Evolutionary conservation across 1,140 invertebrate species (phyloP).

Genomic region (Lordiphosa stackelbergi): DNA sequence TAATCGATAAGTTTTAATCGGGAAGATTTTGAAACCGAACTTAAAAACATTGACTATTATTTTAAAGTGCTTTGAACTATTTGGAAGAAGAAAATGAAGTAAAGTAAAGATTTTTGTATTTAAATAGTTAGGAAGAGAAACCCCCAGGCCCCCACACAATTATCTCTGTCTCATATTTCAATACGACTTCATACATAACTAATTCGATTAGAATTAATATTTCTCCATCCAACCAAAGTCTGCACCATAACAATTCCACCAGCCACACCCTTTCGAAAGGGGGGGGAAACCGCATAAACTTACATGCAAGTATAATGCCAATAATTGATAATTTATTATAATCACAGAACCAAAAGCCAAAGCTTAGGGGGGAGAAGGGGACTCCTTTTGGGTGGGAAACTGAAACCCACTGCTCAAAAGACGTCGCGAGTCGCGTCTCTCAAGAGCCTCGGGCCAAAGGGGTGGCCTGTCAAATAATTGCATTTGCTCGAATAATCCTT

Average conservation of each 20-base stretch:
- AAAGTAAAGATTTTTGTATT: too few species aligned
- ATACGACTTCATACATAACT: conserved; percentile 43
- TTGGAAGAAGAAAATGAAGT: too few species aligned
- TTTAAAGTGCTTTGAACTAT: too few species aligned
- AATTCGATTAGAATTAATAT: conserved; percentile 53
- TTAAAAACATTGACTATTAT: too few species aligned
- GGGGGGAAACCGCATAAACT: not conserved
- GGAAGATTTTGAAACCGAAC: too few species aligned
- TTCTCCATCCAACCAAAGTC: not conserved
- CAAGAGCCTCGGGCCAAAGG: conserved; percentile 16
- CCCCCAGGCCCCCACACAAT: conserved; percentile 23
- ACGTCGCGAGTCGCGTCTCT: conserved; percentile 3
- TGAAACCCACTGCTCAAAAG: conserved; percentile 19
- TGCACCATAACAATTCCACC: conserved; percentile 30
- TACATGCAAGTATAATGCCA: conserved; percentile 55
- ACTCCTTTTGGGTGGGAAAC: not conserved
- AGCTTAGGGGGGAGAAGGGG: conserved; percentile 8
- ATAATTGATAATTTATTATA: conserved; percentile 76
- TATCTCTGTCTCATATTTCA: conserved; percentile 36
- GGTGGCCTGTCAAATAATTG: conserved; percentile 72
- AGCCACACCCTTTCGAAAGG: conserved; percentile 11
- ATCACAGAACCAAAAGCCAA: conserved; percentile 44
- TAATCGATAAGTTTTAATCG: too few species aligned
- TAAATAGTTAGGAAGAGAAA: not conserved
- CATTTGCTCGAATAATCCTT: conserved; percentile 76